These are phyloP conservation scores for Petaurus breviceps DNA, from an alignment of 2,113 vertebrate genomes.

Conservation along the genomic window DNA sequence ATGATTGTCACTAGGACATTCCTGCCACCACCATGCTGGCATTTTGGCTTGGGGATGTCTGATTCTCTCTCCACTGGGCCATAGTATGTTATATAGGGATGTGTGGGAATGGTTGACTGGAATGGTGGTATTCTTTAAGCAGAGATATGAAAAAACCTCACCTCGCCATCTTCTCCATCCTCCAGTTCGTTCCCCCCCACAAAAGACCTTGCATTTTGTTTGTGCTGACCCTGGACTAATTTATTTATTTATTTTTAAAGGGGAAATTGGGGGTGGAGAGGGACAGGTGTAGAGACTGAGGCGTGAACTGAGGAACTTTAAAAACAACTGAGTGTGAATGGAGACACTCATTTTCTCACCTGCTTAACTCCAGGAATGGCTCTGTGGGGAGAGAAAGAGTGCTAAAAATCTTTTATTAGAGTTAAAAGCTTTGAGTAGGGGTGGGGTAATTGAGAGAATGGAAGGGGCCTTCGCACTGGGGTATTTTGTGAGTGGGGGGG, in stretches of 20 bases:
- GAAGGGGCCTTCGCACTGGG: neutral
- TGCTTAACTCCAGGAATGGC: conserved; percentile 51
- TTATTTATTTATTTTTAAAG: conserved; percentile 21
- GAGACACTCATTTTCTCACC: conserved; percentile 44
- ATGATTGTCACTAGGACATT: neutral
- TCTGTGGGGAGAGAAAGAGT: neutral
- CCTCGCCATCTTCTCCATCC: neutral
- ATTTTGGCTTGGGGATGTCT: neutral
- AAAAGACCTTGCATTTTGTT: neutral
- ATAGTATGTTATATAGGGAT: neutral
- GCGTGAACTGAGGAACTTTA: conserved; percentile 45
- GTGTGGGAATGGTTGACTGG: neutral
- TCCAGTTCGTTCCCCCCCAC: neutral
- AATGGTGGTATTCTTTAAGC: neutral
- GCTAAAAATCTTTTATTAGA: neutral
- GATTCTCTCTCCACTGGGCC: neutral
- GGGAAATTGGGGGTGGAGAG: neutral
- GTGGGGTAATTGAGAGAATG: neutral
- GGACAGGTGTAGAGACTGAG: conserved; percentile 45
- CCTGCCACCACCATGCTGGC: neutral
- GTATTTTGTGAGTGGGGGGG: neutral
- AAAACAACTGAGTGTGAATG: conserved; percentile 50
- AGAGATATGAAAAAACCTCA: neutral
- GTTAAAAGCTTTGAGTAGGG: neutral
- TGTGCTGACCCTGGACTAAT: neutral